phyloP scores from a whole-genome alignment of 2,113 vertebrate genomes.

The Cheirogaleus medius region DNA sequence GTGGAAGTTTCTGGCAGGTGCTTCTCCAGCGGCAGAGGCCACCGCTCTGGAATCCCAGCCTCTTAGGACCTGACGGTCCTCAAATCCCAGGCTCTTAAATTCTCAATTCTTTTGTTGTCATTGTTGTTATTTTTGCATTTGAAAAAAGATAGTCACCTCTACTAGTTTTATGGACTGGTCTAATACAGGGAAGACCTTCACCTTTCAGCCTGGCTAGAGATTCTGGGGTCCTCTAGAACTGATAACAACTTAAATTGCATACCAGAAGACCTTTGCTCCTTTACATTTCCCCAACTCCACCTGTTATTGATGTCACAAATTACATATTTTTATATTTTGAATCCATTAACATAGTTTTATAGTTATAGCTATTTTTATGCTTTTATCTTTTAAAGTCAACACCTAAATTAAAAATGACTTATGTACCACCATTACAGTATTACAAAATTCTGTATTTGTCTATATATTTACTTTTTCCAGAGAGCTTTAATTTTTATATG shows the following conservation, averaged over 20 bases:
- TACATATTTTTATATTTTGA: not conserved
- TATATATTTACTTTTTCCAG: not conserved
- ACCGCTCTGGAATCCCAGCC: not conserved
- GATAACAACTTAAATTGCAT: not conserved
- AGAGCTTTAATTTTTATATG: not conserved
- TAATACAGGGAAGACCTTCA: not conserved
- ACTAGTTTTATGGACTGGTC: not conserved
- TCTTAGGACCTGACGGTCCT: not conserved
- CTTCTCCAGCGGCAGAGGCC: not conserved
- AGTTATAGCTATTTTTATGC: not conserved
- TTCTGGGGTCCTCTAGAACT: not conserved
- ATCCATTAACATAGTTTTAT: not conserved
- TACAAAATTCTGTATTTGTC: not conserved
- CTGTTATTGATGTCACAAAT: not conserved
- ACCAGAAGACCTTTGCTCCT: not conserved
- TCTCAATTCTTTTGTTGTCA: not conserved
- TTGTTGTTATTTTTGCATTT: not conserved
- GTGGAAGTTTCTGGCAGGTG: not conserved
- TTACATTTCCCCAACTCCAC: not conserved
- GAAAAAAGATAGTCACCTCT: not conserved
- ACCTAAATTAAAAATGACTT: not conserved
- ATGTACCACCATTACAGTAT: not conserved
- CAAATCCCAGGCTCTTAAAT: not conserved
- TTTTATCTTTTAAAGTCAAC: not conserved
- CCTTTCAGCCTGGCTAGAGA: not conserved